Evolutionary conservation across 2,888 invertebrate genomes (phyloP), one percentile per base, ranked within the genome.

Genomic region (Acleris literana): DNA sequence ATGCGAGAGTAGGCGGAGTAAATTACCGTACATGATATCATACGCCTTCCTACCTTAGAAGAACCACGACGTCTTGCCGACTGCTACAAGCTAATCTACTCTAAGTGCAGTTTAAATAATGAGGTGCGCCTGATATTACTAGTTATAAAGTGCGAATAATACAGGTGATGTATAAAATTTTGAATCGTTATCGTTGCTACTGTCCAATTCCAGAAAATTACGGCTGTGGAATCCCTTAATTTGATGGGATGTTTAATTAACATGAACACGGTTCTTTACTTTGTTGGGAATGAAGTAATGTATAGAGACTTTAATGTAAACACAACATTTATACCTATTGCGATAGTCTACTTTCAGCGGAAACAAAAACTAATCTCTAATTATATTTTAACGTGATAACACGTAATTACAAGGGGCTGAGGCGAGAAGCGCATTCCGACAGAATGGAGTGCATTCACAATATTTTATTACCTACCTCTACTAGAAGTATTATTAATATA

Each of bases 11-110:
- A 76, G 75, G 76, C 71, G 71, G 71, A 69, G 77, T 87, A 86
- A 87, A 82, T 87, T 84, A 85, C 83, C 82, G 84, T 85, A 87
- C 81, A 85, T 91, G 89, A 90, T 87, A 88, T 90, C 90, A 91
- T 79, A 87, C 77, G 69, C 72, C 76, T 76, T 73, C 77, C 80
- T 78, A 79, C 79, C 80, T 77, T 74, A 72, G 82, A 75, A 74
- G 77, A 75, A 81, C 71, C 72, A 80, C 78, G 84, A 87, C 88
- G 90, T 66, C 49, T 60, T 68, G 63, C 78, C 71, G 77, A 68
- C 76, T 75, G 75, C 75, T 79, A 78, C 73, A 75, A 74, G 71
- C 74, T 85, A 81, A 87, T 85, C 85, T 84, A 83, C 75, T 68
- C 69, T 83, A 84, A 88, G 84, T 89, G 85, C 85, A 85, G 79